Evolutionary conservation across 2,113 vertebrate genomes (phyloP), one percentile per base, ranked within the genome.

Genomic region (Gopherus evgoodei): DNA sequence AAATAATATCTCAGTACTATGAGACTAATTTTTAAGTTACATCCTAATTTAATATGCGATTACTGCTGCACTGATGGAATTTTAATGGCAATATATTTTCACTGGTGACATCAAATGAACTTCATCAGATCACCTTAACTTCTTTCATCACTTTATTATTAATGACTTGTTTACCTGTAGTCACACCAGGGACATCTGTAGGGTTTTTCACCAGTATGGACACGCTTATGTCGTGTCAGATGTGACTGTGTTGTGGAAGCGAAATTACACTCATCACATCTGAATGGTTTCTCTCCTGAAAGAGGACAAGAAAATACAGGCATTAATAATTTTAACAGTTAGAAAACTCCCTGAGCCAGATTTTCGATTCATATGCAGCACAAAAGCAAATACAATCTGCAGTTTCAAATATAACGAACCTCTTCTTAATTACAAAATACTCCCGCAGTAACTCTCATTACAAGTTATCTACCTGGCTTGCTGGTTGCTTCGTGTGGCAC

Each of bases 141-240:
- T 98, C 98, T 98, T 93, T 96, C 93, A 96, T 94, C 92, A 88
- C 86, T 94, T 83, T 87, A 88, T 92, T 87, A 38, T 88, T 92
- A 93, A 91, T 90, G 96, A 98, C 96, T 96, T 93, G 86, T 97
- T 99, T 99, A 99, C 99, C 99, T 99, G 99, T 99, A 99, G 98
- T 99, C 99, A 97, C 99, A 99, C 99, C 99, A 99, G 97, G 99
- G 99, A 98, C 99, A 99, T 94, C 99, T 98, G 98, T 99, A 99
- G 11, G 99, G 99, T 96, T 99, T 99, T 97, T 99, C 99, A 93
- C 99, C 99, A 2, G 99, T 99, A 98, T 99, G 99, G 86, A 99
- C 99, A 13, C 99, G 99, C 90, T 99, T 99, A 97, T 99, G 99
- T n/a, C 99, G 98, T 6, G 99, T 99, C 96, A 99, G 98, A 98